Evolutionary conservation across 2,797 vertebrate species (phyloP).

Genomic region (Centroberyx gerrardi): DNA sequence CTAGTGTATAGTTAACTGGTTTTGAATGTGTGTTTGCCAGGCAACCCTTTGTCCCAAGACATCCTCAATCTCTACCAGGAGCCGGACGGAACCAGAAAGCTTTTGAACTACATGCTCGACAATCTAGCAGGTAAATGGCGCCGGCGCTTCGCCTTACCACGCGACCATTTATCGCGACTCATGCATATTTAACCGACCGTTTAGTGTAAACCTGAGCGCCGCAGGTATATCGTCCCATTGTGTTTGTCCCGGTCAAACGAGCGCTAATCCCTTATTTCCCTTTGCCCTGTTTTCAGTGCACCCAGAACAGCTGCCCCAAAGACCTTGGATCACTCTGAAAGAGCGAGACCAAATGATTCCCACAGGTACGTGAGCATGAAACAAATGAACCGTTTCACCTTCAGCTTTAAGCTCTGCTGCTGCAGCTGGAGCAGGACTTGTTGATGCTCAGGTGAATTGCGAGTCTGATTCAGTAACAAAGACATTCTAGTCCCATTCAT

Average conservation of each 20-base stretch:
- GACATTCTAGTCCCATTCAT: too few relatives aligned
- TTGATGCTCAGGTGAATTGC: too few relatives aligned
- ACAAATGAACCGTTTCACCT: too few relatives aligned
- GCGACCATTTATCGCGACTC: not conserved
- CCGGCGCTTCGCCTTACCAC: not conserved
- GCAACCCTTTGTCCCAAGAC: conserved; percentile 99
- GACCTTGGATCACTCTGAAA: conserved; percentile 98
- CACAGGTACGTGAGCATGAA: conserved; percentile 86
- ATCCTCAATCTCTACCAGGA: conserved; percentile 99
- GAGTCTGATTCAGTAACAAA: too few relatives aligned
- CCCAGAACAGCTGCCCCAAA: conserved; percentile 98
- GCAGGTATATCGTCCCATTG: conserved; percentile 5
- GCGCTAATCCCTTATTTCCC: fast-evolving
- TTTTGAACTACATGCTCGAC: conserved; percentile 99
- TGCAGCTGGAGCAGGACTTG: too few relatives aligned
- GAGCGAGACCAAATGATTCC: conserved; percentile 96
- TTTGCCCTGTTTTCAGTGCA: conserved; percentile 86
- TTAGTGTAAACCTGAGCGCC: conserved; percentile 20
- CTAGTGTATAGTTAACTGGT: not conserved
- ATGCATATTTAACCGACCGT: conserved; percentile 19
- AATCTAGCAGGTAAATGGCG: conserved; percentile 95
- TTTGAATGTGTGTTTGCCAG: conserved; percentile 76
- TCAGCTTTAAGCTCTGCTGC: too few relatives aligned
- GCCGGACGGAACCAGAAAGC: conserved; percentile 97
- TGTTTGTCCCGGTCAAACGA: conserved; percentile 15